A percentile compares a stretch with the other conserved stretches of the same genome.
Evolutionary conservation across 2,888 invertebrate species (phyloP).

Genomic region (Linnaemya vulpina): DNA sequence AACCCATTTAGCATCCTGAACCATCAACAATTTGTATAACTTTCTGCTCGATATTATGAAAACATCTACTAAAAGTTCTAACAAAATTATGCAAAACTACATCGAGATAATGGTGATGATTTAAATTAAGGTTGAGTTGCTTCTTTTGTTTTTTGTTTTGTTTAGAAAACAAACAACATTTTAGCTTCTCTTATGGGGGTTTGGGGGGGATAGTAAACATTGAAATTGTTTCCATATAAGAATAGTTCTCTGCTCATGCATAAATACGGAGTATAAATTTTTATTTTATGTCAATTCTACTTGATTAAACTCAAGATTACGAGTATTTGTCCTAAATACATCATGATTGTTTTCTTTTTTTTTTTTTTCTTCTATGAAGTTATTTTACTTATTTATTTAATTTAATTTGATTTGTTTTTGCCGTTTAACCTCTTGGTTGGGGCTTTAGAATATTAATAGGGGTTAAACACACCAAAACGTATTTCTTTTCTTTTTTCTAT

Average conservation of each 20-base stretch:
- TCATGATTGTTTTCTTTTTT: conserved; percentile 20
- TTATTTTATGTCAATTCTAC: conserved; percentile 62
- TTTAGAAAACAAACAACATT: neutral
- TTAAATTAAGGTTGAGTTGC: conserved; percentile 54
- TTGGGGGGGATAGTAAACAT: neutral
- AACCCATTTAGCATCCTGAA: too few relatives aligned
- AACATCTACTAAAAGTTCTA: neutral
- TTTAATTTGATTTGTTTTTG: conserved; percentile 30
- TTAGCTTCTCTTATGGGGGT: neutral
- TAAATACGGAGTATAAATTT: conserved; percentile 41
- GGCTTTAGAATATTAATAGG: conserved; percentile 50
- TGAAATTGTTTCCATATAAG: conserved; percentile 8
- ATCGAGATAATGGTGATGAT: conserved; percentile 54
- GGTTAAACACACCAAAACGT: conserved; percentile 45
- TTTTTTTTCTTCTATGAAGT: conserved; percentile 52
- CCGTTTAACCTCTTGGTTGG: conserved; percentile 20
- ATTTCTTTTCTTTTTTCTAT: conserved; percentile 2
- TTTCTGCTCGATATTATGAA: neutral
- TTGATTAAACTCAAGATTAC: conserved; percentile 63
- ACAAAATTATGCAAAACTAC: conserved; percentile 16
- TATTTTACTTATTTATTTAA: conserved; percentile 45
- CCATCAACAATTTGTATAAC: neutral
- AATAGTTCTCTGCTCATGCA: neutral
- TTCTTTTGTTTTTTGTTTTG: conserved; percentile 16
- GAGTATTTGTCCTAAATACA: conserved; percentile 40